phyloP scores from a whole-genome alignment of 2,888 invertebrate genomes.

The Ariolimax columbianus region DNA sequence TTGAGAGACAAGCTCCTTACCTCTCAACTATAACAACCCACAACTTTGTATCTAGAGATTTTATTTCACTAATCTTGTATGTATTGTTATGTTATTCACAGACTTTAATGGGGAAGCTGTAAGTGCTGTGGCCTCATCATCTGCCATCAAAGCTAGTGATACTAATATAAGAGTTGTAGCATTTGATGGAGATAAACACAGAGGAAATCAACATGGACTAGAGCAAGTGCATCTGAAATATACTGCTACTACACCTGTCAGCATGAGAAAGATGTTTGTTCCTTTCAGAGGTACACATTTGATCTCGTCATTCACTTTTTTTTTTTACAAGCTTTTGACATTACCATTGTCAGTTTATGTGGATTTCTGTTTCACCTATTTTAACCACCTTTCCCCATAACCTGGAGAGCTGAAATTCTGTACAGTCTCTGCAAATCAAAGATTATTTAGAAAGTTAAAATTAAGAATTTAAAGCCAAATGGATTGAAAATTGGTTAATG shows the following conservation, averaged over 20 bases:
- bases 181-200: background rate
- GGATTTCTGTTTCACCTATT: no score
- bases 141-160: background rate
- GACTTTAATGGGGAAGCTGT: background rate
- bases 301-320: background rate
- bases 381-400: no score
- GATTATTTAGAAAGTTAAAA: no score
- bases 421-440: no score
- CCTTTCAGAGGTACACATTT: conserved; percentile 74
- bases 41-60: background rate
- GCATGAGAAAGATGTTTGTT: conserved; percentile 78
- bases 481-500: no score
- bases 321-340: background rate
- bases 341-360: no score
- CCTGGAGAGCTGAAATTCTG: no score
- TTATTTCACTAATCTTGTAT: background rate
- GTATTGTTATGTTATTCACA: background rate
- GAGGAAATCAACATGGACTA: no score
- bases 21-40: no score
- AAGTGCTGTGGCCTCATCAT: background rate
- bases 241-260: conserved; percentile 62
- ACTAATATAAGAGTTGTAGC: background rate
- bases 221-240: background rate
- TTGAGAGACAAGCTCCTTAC: no score
- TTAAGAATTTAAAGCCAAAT: no score